Evolutionary conservation across 2,888 invertebrate species (phyloP).

Genomic region (Leucoma salicis): DNA sequence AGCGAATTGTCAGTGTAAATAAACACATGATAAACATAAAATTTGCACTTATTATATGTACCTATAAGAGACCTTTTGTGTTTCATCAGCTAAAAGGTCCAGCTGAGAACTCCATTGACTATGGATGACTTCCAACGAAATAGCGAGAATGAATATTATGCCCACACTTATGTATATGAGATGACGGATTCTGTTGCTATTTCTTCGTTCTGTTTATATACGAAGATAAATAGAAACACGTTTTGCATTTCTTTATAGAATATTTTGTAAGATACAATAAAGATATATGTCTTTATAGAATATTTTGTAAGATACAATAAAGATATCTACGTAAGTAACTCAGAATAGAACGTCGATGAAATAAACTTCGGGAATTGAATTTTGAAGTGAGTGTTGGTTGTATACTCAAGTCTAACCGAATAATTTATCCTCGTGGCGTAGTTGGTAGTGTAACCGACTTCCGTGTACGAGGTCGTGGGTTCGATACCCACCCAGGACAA

Average conservation of each 20-base stretch:
- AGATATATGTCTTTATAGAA: background rate
- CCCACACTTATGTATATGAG: conserved; percentile 25
- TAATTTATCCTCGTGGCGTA: too few relatives aligned
- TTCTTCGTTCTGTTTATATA: conserved; percentile 1
- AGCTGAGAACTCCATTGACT: conserved; percentile 55
- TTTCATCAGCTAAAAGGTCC: conserved; percentile 65
- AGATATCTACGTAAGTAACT: too few relatives aligned
- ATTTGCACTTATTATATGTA: conserved; percentile 40
- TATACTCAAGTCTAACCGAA: too few relatives aligned
- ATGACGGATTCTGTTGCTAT: conserved; percentile 15
- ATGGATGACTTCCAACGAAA: conserved; percentile 53
- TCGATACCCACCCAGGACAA: too few relatives aligned
- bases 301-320: too few relatives aligned
- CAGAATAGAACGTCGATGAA: background rate
- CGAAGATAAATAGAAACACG: background rate
- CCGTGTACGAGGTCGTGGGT: too few relatives aligned
- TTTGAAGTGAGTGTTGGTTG: too few relatives aligned
- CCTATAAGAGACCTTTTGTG: conserved; percentile 40
- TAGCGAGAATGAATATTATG: conserved; percentile 28
- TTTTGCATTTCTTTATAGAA: background rate
- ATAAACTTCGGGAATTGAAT: too few relatives aligned
- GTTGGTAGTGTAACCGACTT: too few relatives aligned
- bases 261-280: too few relatives aligned
- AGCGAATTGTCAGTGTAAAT: too few relatives aligned
- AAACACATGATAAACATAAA: conserved; percentile 43